Evolutionary conservation across 1,140 invertebrate genomes (phyloP).

Genomic region (Catajapyx aquilonaris): DNA sequence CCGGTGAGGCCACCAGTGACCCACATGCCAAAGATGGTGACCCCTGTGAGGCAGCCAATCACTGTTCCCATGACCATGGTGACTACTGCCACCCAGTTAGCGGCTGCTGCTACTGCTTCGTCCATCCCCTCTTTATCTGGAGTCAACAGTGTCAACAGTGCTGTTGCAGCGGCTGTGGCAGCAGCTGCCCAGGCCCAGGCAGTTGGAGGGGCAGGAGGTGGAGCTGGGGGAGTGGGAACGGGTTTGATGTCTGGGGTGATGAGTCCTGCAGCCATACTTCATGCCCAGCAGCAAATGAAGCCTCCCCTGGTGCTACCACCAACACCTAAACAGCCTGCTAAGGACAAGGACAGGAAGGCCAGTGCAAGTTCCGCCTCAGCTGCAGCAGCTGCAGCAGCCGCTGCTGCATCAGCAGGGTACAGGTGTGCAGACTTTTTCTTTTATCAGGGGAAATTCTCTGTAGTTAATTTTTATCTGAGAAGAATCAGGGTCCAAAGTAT

Average conservation of each 20-base stretch:
- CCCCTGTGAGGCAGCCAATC: slow-evolving; percentile 3
- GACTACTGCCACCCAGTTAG: slow-evolving; percentile 8
- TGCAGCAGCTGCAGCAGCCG: slow-evolving; percentile 9
- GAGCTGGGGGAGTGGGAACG: slow-evolving; percentile 1
- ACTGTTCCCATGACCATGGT: slow-evolving; percentile 7
- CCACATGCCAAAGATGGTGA: slow-evolving; percentile 7
- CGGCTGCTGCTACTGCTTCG: slow-evolving; percentile 10
- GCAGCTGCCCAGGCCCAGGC: not conserved
- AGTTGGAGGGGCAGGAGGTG: no score
- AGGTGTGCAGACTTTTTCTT: no score
- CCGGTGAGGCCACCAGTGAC: slow-evolving; percentile 4
- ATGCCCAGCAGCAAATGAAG: slow-evolving; percentile 2
- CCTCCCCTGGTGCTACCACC: slow-evolving; percentile 16
- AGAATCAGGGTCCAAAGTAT: no score
- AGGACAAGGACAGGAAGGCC: slow-evolving; percentile 39
- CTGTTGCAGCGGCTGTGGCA: slow-evolving; percentile 5
- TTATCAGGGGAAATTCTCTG: no score
- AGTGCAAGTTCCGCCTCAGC: slow-evolving; percentile 4
- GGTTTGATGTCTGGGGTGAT: not conserved
- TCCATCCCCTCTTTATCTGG: slow-evolving; percentile 7
- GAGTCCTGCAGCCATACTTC: not conserved
- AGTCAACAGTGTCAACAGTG: slow-evolving; percentile 5
- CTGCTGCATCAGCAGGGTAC: slow-evolving; percentile 29
- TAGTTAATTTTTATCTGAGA: slow-evolving; percentile 11
- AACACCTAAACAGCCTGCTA: slow-evolving; percentile 21